phyloP scores from a whole-genome alignment of 1,140 invertebrate genomes.

The Drosophila ananassae region DNA sequence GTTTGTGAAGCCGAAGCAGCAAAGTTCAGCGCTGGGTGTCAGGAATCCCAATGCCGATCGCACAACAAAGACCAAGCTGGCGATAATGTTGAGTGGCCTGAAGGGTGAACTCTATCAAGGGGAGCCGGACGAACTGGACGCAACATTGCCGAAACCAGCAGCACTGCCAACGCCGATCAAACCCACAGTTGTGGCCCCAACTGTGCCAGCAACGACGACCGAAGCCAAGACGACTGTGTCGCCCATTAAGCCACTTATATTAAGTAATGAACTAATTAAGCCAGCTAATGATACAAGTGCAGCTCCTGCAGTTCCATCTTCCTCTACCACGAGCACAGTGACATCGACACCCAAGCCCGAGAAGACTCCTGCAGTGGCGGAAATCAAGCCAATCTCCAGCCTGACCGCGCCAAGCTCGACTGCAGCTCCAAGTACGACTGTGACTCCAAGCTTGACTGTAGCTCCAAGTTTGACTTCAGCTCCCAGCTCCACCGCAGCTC shows the following conservation, averaged over 20 bases:
- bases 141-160: not conserved
- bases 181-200: conserved; percentile 1
- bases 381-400: not conserved
- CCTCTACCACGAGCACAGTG: not conserved
- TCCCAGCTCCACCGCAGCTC: not conserved
- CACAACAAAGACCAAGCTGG: conserved; percentile 78
- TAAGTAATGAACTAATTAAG: conserved; percentile 22
- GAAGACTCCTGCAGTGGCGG: conserved; percentile 1
- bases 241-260: conserved; percentile 27
- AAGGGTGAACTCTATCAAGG: conserved; percentile 74
- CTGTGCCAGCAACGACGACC: conserved; percentile 1
- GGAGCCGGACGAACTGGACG: conserved; percentile 46
- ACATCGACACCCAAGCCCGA: not conserved
- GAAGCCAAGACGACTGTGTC: not conserved
- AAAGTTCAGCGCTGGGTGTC: conserved; percentile 19
- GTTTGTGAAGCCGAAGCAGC: conserved; percentile 78
- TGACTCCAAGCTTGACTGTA: no score
- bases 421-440: not conserved
- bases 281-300: not conserved
- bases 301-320: not conserved
- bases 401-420: not conserved
- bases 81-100: conserved; percentile 76
- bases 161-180: conserved; percentile 20
- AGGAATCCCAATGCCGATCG: conserved; percentile 69
- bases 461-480: not conserved